Percentiles rank a stretch among this genome's conserved stretches.
phyloP scores from a whole-genome alignment of 2,888 invertebrate genomes.

The Lissonota sp. region DNA sequence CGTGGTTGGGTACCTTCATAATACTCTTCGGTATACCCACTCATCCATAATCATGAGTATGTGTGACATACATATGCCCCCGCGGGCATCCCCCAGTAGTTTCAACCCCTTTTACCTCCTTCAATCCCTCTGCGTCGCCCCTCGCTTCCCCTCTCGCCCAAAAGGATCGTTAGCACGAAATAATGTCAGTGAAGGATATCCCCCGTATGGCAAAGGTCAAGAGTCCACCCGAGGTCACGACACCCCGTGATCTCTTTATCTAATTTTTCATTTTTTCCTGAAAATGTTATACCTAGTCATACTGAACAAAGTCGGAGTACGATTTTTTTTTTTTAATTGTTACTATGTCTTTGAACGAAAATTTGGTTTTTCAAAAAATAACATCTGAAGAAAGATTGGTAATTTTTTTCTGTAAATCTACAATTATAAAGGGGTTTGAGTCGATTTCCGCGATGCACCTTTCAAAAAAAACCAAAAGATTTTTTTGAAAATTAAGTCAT shows the following conservation, averaged over 20 bases:
- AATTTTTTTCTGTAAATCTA: too few relatives aligned
- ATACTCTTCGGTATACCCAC: slow-evolving; percentile 69
- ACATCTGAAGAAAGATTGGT: too few relatives aligned
- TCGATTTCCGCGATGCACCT: background rate
- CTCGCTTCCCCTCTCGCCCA: slow-evolving; percentile 53
- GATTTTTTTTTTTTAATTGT: background rate
- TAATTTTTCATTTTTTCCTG: slow-evolving; percentile 50
- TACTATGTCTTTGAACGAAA: background rate
- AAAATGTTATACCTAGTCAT: background rate
- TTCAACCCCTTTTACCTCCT: slow-evolving; percentile 56
- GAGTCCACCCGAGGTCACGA: slow-evolving; percentile 76
- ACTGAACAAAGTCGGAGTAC: background rate
- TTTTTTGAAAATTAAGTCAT: too few relatives aligned
- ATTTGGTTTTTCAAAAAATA: background rate
- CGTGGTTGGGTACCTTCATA: slow-evolving; percentile 69
- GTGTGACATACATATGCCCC: slow-evolving; percentile 76
- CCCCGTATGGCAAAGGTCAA: slow-evolving; percentile 79
- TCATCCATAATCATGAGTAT: slow-evolving; percentile 80
- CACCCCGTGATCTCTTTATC: slow-evolving; percentile 44
- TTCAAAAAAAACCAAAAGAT: background rate
- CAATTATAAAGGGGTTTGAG: too few relatives aligned
- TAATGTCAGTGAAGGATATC: slow-evolving; percentile 78
- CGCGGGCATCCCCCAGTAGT: slow-evolving; percentile 51
- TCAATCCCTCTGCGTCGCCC: slow-evolving; percentile 37
- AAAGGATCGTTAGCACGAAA: slow-evolving; percentile 80